Conservation (phyloP, 1,140 invertebrate species). For the Drosophila parvula region DNA sequence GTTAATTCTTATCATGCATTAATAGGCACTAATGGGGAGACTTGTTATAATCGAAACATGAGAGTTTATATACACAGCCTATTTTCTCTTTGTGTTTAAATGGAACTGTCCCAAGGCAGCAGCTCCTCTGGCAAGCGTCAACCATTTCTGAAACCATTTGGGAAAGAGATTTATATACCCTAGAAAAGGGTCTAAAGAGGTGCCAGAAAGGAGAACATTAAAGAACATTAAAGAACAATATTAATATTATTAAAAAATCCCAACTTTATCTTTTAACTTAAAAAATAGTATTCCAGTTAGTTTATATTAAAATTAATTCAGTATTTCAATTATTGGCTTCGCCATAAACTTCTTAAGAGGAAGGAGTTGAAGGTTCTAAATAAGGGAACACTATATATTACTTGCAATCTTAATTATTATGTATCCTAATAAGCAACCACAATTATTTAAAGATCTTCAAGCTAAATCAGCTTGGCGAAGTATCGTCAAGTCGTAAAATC, state of each 20-base stretch:
- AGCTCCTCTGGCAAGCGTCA: constrained; percentile 3
- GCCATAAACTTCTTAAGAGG: neutral
- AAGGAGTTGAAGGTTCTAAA: neutral
- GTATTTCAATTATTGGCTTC: neutral
- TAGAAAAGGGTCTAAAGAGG: neutral
- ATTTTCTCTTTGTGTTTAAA: constrained; percentile 1
- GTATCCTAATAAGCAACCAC: neutral
- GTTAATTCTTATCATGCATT: no score
- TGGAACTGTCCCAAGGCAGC: constrained; percentile 12
- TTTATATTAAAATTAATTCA: neutral
- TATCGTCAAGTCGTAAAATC: constrained; percentile 2
- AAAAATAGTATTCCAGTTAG: no score
- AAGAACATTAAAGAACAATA: neutral
- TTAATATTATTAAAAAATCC: neutral
- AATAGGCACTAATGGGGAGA: no score
- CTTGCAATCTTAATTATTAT: neutral
- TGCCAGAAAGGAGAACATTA: neutral
- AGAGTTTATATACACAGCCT: no score
- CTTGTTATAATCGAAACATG: no score
- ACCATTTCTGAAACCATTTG: constrained; percentile 5
- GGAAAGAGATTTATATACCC: constrained; percentile 19
- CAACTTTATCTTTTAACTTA: no score
- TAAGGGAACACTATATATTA: no score
- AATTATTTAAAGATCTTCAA: neutral
- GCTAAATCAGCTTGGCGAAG: neutral